Evolutionary conservation across 2,113 vertebrate species (phyloP), one percentile per base, ranked within the genome.

Genomic region (Xyliphius kryptos): DNA sequence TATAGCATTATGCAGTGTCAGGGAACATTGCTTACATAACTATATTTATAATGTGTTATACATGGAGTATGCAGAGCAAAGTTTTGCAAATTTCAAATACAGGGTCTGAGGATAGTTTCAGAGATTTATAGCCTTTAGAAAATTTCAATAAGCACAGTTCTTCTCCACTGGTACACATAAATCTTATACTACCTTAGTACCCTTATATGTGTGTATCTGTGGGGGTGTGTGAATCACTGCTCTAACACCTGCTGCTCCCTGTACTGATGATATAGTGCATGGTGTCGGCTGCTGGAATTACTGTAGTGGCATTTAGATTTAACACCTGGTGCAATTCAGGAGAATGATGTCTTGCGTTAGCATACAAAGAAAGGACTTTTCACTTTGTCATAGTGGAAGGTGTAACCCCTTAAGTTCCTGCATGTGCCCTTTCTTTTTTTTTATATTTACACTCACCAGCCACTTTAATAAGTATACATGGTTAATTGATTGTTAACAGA

Each of bases 261-360:
- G 10, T 59, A 44, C 36, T 22, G 41, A 67, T 59, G 63, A 67
- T 67, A 44, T 59, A 67, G 37, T 36, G 64, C 21, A 26, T 22
- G 48, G 38, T 67, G 64, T 67, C 64, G 52, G 38, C 47, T 67
- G 37, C 55, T 53, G 56, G 22, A 59, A 67, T 67, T 67, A 67
- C 56, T 59, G 47, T 67, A 59, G 64, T 57, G 48, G 56, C 64
- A 58, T 41, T 67, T 59, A 52, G 56, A 67, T 67, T 58, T 58
- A 66, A 66, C 63, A 66, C 63, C 56, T 67, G 47, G 37, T 58
- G 21, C 64, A 59, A 47, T 70, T 63, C 36, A 43, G 20, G 15
- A 58, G 32, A 53, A 53, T 38, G 50, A 52, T 32, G 32, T 16
- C 17, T 20, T 9, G 9, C 17, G 19, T 60, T 38, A 64, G 53